A percentile compares a stretch with the other conserved stretches of the same genome.
Evolutionary conservation across 1,140 invertebrate genomes (phyloP).

Genomic region (Apis dorsata): DNA sequence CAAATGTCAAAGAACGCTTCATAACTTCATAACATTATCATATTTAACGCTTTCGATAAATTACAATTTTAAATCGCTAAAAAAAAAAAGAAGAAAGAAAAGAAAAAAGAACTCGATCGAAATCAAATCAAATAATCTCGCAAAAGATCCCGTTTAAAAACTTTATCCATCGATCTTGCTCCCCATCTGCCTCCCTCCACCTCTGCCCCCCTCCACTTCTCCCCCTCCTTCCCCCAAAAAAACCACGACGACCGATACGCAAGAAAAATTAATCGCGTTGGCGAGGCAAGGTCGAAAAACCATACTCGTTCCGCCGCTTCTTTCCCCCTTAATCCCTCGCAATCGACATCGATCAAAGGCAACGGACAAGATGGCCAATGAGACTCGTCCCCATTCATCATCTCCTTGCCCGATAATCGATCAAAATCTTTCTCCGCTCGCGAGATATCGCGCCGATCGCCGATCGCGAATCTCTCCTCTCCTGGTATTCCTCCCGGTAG

Average conservation of each 20-base stretch:
- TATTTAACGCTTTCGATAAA: too few species aligned
- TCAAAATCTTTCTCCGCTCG: constrained; percentile 25
- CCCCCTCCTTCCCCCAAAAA: background rate
- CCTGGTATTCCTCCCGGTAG: constrained; percentile 1
- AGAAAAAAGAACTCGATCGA: background rate
- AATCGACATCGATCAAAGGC: constrained; percentile 47
- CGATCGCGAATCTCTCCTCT: background rate
- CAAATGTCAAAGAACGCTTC: too few species aligned
- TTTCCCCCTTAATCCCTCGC: constrained; percentile 17
- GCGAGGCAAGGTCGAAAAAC: background rate
- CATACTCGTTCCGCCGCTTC: background rate
- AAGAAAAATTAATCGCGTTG: constrained; percentile 24
- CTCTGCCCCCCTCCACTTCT: too few species aligned
- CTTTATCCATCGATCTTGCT: constrained; percentile 18
- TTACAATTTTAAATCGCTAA: too few species aligned
- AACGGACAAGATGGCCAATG: background rate
- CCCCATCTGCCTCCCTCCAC: background rate
- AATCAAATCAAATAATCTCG: background rate
- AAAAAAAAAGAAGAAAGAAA: background rate
- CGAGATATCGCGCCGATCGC: background rate
- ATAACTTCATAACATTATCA: too few species aligned
- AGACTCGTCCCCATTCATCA: constrained; percentile 34
- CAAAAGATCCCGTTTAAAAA: background rate
- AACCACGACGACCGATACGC: background rate
- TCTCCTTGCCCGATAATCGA: constrained; percentile 35